Conservation (phyloP, 2,797 vertebrate genomes). For the Parambassis ranga region DNA sequence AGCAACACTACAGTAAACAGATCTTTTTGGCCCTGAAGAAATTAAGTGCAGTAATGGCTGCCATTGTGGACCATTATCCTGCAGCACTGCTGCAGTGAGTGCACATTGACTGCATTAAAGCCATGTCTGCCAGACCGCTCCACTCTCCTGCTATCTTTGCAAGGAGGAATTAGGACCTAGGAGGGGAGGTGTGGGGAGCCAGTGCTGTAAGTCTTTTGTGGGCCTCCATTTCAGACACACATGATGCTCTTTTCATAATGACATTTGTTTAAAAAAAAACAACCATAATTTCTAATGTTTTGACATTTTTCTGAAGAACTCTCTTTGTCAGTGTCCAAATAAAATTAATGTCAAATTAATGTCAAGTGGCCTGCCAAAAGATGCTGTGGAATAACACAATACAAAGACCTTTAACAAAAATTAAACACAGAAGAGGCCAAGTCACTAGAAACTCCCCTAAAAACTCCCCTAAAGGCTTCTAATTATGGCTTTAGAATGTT, state of each 20-base stretch:
- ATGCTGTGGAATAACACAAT: not conserved
- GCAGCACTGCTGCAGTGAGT: constrained; percentile 30
- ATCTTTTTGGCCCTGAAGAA: constrained; percentile 2
- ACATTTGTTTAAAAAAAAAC: not conserved
- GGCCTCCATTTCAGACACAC: constrained; percentile 43
- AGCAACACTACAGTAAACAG: not conserved
- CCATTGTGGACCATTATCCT: constrained; percentile 41
- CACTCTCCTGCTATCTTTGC: constrained; percentile 27
- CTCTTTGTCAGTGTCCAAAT: no score
- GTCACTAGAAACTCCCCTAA: no score
- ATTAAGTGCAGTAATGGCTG: constrained; percentile 21
- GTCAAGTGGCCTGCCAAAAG: not conserved
- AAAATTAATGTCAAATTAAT: no score
- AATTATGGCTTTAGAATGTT: not conserved
- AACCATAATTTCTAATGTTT: no score
- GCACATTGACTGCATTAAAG: constrained; percentile 52
- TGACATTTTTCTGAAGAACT: no score
- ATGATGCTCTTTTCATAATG: not conserved
- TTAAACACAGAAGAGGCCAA: not conserved
- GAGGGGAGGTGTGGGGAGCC: constrained; percentile 4
- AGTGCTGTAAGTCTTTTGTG: constrained; percentile 6
- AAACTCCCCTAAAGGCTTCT: no score
- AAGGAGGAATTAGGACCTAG: constrained; percentile 15
- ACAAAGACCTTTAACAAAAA: no score
- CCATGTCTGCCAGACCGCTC: constrained; percentile 38